phyloP scores from a whole-genome alignment of 2,113 vertebrate species.

The Scytalopus superciliaris region DNA sequence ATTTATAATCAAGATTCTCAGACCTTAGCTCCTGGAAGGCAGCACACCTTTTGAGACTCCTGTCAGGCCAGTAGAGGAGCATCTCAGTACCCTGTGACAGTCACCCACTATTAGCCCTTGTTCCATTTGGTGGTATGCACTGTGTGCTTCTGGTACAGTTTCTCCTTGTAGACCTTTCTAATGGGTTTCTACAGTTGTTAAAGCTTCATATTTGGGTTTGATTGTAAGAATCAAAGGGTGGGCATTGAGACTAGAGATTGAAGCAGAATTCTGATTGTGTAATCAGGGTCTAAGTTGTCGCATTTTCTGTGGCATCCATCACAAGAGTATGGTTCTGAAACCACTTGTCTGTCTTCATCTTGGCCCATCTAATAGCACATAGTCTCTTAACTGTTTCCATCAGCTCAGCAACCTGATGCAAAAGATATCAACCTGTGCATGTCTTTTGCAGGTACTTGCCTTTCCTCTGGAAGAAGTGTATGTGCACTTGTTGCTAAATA shows the following conservation, averaged over 20 bases:
- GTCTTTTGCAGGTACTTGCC: background rate
- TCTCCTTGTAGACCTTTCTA: background rate
- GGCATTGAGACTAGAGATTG: background rate
- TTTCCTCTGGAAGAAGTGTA: background rate
- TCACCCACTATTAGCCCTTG: fast-evolving
- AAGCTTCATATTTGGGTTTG: background rate
- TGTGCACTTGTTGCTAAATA: background rate
- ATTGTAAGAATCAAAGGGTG: background rate
- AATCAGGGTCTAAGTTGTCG: background rate
- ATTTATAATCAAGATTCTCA: background rate
- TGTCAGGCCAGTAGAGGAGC: fast-evolving
- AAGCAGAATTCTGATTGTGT: background rate
- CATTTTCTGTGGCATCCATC: background rate
- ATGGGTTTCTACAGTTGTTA: background rate
- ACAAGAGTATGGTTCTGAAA: background rate
- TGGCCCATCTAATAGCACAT: background rate
- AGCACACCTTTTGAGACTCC: too few relatives aligned
- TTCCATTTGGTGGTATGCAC: background rate
- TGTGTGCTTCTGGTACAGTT: background rate
- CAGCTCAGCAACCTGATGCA: background rate
- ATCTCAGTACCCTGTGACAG: fast-evolving
- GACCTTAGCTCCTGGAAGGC: background rate
- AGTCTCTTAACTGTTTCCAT: background rate
- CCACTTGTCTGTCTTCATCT: background rate
- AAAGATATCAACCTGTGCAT: background rate